phyloP scores from a whole-genome alignment of 2,797 vertebrate species.

The Orientallactaga sibirica region DNA sequence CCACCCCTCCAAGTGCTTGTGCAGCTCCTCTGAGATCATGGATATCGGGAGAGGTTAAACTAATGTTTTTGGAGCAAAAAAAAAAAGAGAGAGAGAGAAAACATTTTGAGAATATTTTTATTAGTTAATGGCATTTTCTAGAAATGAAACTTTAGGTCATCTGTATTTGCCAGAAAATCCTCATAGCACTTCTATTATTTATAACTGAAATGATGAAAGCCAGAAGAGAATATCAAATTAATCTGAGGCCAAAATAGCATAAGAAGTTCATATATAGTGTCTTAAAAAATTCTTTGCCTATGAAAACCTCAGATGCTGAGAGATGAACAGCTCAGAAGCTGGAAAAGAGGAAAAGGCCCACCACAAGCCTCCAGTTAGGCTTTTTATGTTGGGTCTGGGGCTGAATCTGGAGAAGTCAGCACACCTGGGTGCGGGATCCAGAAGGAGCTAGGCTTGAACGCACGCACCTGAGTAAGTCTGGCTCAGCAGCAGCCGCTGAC shows the following conservation, averaged over 20 bases:
- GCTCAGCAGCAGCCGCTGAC: too few relatives aligned
- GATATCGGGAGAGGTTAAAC: conserved; percentile 65
- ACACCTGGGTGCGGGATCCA: too few relatives aligned
- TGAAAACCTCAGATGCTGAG: neutral
- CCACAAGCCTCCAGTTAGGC: too few relatives aligned
- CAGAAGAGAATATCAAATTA: conserved; percentile 54
- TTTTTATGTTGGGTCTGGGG: too few relatives aligned
- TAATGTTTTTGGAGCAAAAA: conserved; percentile 75
- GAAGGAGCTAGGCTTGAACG: too few relatives aligned
- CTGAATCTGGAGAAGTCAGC: too few relatives aligned
- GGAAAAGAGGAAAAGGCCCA: too few relatives aligned
- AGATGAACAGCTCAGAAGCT: too few relatives aligned
- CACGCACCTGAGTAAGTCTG: too few relatives aligned
- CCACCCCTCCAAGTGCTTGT: neutral
- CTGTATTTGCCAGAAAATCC: conserved; percentile 56
- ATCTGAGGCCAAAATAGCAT: conserved; percentile 43
- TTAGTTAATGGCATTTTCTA: conserved; percentile 56
- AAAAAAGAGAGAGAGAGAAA: neutral
- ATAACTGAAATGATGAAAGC: conserved; percentile 51
- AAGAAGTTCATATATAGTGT: conserved; percentile 3
- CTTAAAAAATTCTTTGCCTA: conserved; percentile 12
- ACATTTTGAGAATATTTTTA: conserved; percentile 59
- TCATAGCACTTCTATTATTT: conserved; percentile 41
- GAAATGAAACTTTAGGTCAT: conserved; percentile 56
- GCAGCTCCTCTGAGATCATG: conserved; percentile 58